These are phyloP conservation scores for Bactericera cockerelli DNA, from an alignment of 1,140 invertebrate genomes.

Conservation along the genomic window DNA sequence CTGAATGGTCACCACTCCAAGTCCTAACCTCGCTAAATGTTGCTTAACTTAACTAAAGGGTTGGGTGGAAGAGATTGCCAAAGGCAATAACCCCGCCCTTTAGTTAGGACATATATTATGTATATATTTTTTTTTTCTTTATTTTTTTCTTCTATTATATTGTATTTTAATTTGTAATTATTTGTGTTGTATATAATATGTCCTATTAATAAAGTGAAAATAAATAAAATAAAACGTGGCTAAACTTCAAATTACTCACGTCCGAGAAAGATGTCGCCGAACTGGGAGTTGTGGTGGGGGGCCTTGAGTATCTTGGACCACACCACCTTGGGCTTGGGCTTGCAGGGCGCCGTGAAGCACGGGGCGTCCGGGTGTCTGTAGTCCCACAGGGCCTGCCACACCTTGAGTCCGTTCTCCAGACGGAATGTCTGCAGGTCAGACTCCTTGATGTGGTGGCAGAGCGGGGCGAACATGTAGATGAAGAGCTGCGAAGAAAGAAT, in stretches of 20 bases:
- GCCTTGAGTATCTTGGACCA: constrained; percentile 40
- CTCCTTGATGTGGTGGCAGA: constrained; percentile 85
- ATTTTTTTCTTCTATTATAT: too few relatives aligned
- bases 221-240: not conserved
- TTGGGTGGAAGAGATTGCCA: too few relatives aligned
- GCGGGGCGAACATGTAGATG: constrained; percentile 90
- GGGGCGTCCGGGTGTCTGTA: constrained; percentile 80
- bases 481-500: too few relatives aligned
- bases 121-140: too few relatives aligned
- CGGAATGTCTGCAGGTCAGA: constrained; percentile 88
- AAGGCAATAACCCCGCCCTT: too few relatives aligned
- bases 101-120: too few relatives aligned
- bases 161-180: not conserved
- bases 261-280: constrained; percentile 69
- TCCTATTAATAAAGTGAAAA: too few relatives aligned
- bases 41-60: too few relatives aligned
- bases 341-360: constrained; percentile 86
- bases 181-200: not conserved
- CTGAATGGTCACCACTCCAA: too few relatives aligned
- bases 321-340: constrained; percentile 52
- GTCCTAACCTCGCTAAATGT: too few relatives aligned
- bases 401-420: constrained; percentile 87
- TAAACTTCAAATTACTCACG: constrained; percentile 35
- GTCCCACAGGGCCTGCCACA: constrained; percentile 96
- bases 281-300: constrained; percentile 28